Conservation (phyloP, 2,113 vertebrate species). For the Cryptoleucopteryx plumbea region DNA sequence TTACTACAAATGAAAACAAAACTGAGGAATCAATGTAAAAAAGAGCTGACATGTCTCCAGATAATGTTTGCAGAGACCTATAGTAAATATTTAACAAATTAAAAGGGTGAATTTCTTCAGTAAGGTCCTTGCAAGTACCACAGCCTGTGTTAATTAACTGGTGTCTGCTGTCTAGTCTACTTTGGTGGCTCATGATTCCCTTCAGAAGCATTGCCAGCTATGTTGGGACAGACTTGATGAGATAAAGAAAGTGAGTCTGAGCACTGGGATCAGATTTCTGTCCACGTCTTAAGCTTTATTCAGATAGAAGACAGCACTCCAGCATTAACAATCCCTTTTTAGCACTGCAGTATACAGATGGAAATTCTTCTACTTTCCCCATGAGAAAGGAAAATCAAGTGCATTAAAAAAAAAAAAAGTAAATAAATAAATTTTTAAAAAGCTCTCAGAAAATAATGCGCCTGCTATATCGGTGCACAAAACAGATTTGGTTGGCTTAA, state of each 20-base stretch:
- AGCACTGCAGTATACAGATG: neutral
- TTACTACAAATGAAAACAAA: neutral
- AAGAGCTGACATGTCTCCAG: neutral
- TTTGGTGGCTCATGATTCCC: neutral
- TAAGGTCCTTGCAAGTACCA: neutral
- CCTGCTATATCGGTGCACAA: neutral
- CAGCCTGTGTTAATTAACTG: neutral
- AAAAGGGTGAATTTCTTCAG: neutral
- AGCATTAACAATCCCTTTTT: neutral
- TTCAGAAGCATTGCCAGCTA: neutral
- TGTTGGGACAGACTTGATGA: neutral
- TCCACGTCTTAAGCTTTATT: neutral
- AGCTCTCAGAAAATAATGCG: neutral
- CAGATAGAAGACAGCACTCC: neutral
- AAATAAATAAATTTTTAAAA: rapidly evolving
- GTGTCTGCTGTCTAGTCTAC: neutral
- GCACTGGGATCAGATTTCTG: neutral
- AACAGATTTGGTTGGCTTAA: neutral
- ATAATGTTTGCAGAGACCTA: neutral
- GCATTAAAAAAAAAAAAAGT: neutral
- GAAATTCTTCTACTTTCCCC: neutral
- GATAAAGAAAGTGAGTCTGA: neutral
- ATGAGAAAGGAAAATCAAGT: neutral
- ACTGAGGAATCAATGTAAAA: neutral
- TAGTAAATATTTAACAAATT: neutral